phyloP scores from a whole-genome alignment of 1,140 invertebrate species.

The Laupala kohalensis region DNA sequence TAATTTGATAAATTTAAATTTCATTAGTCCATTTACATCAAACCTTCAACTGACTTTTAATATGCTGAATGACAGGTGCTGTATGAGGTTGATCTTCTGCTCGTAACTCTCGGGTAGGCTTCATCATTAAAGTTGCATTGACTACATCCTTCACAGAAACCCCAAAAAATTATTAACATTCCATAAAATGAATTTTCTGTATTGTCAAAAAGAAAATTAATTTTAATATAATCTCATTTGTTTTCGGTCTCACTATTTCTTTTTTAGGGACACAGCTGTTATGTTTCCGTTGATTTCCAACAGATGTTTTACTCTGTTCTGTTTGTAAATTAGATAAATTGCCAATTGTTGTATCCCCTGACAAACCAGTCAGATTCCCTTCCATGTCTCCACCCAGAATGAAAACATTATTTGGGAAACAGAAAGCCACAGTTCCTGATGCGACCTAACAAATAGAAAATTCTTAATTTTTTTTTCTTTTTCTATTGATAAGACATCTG shows the following conservation, averaged over 20 bases:
- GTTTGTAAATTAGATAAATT: slow-evolving; percentile 30
- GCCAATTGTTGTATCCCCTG: slow-evolving; percentile 34
- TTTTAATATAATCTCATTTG: slow-evolving; percentile 15
- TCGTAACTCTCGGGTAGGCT: slow-evolving; percentile 27
- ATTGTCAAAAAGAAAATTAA: slow-evolving; percentile 4
- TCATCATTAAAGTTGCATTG: slow-evolving; percentile 31
- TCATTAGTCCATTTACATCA: slow-evolving; percentile 40
- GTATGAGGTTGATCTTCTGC: slow-evolving; percentile 25
- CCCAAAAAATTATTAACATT: slow-evolving; percentile 19
- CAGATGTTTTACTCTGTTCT: background rate
- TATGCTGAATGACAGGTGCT: slow-evolving; percentile 35
- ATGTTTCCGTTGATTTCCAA: background rate
- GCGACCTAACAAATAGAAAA: slow-evolving; percentile 34
- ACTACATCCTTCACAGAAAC: slow-evolving; percentile 26
- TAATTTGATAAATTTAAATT: slow-evolving; percentile 26
- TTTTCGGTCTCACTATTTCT: background rate
- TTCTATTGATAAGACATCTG: background rate
- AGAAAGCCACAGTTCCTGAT: slow-evolving; percentile 48
- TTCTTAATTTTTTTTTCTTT: background rate
- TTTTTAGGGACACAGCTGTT: background rate
- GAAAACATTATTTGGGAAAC: slow-evolving; percentile 41
- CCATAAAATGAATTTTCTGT: slow-evolving; percentile 28
- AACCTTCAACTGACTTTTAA: slow-evolving; percentile 28
- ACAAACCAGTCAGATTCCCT: slow-evolving; percentile 28
- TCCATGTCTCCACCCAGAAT: slow-evolving; percentile 40